These are phyloP conservation scores for Heliconius nattereri DNA, from an alignment of 1,140 invertebrate genomes.

Conservation along the genomic window DNA sequence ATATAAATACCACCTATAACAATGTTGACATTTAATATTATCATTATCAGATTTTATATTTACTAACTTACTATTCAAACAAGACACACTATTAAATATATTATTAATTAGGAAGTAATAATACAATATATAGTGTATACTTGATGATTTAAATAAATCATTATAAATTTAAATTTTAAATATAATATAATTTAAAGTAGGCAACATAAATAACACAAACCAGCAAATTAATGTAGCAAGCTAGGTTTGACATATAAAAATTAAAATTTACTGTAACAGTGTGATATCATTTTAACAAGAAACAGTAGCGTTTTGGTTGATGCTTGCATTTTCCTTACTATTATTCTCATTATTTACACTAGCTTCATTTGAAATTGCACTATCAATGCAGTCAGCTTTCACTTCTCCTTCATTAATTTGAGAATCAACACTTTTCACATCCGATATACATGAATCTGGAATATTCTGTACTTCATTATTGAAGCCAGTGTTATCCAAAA, in stretches of 20 bases:
- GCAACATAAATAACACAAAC: background rate
- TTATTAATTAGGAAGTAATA: background rate
- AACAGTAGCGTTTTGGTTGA: background rate
- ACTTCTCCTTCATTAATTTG: background rate
- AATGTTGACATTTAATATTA: background rate
- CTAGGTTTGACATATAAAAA: background rate
- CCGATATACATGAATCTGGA: background rate
- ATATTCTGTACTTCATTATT: background rate
- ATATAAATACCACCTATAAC: too few species aligned
- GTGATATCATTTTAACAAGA: background rate
- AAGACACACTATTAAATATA: background rate
- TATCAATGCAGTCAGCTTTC: background rate
- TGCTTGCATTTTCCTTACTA: background rate
- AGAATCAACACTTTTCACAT: slow-evolving; percentile 21
- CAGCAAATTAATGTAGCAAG: background rate
- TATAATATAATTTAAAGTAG: background rate
- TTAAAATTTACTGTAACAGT: background rate
- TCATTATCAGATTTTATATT: background rate
- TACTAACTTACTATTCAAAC: background rate
- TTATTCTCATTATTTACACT: background rate
- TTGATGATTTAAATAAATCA: background rate
- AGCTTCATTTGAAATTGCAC: background rate
- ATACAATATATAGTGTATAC: background rate
- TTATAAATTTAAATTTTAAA: background rate
- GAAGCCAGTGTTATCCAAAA: background rate